phyloP scores from a whole-genome alignment of 2,113 vertebrate genomes.

The Dipodomys stephensi region DNA sequence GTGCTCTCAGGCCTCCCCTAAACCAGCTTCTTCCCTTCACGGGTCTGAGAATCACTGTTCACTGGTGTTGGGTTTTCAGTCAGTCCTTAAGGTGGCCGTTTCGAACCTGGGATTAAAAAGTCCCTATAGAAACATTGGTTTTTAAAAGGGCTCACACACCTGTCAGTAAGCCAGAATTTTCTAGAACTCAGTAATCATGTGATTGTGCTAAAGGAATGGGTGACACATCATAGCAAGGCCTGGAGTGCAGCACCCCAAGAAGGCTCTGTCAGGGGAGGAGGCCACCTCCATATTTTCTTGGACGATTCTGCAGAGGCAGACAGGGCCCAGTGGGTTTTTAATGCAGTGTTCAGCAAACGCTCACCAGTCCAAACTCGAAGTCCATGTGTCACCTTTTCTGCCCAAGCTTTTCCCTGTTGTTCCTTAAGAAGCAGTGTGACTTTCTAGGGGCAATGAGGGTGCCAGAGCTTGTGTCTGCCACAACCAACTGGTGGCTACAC shows the following conservation, averaged over 20 bases:
- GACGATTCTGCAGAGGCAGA: not conserved
- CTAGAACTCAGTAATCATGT: not conserved
- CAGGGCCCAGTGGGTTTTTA: not conserved
- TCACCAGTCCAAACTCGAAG: fast-evolving
- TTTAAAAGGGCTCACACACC: not conserved
- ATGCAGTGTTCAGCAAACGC: not conserved
- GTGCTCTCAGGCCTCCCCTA: fast-evolving
- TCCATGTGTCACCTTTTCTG: not conserved
- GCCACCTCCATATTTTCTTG: not conserved
- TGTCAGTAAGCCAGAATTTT: fast-evolving
- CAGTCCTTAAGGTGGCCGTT: not conserved
- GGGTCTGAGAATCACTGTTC: not conserved
- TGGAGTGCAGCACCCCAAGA: fast-evolving
- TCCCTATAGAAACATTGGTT: not conserved
- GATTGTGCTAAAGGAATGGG: fast-evolving
- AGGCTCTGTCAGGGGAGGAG: too few relatives aligned
- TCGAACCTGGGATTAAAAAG: not conserved
- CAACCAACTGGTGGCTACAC: not conserved
- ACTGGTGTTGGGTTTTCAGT: not conserved
- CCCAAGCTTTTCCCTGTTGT: not conserved
- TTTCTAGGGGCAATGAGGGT: fast-evolving
- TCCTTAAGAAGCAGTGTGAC: not conserved
- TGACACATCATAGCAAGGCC: not conserved
- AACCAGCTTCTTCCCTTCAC: fast-evolving
- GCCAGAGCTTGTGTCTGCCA: fast-evolving